Base-by-base conservation (phyloP, 2,797 vertebrate genomes). In the Notoglanidium macrostoma region DNA sequence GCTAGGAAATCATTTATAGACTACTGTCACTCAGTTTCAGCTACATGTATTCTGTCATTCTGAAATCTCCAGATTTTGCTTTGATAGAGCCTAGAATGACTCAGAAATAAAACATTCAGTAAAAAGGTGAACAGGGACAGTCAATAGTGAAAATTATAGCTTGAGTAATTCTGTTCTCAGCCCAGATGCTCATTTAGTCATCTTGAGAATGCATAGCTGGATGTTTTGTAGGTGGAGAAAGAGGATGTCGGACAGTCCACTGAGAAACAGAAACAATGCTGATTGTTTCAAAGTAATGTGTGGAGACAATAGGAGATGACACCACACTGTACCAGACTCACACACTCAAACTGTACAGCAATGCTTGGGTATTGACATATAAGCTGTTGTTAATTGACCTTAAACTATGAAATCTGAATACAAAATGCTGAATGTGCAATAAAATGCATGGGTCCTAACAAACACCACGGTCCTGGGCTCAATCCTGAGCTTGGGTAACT, bases 241-340 rank as follows among this genome's bases (percentile, higher is more conserved):
- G 61, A 84, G 77, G 49, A 77, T 61, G 77, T 59, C 49, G 73
- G 57, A 46, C 81, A 23, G 63, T 73, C 46, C 76, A 67, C 81
- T 40, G 65, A 85, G 49, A 54, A 59, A 89, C 32, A 35, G 83
- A 90, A 90, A 92, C 88, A 92, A 87, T 44, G 63, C 79, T 87
- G 86, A 92, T 92, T 93, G 94, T 94, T 91, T 92, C 83, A 83
- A 90, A 88, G 92, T 90, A 92, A 92, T 87, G 86, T 54, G 4
- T 82, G 83, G 90, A 91, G 87, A 92, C 81, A 83, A 83, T 85
- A 85, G 86, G 92, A 90, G 90, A 90, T 57, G 70, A 87, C 88
- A 61, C 92, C 85, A 15, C 23, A 55, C 83, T 85, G 92, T 93
- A 85, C 90, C 92, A 92, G 85, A 63, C 82, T 82, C 79, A 88